Base-by-base conservation (phyloP, 2,888 invertebrate species). In the Cosmorhoe ocellata region DNA sequence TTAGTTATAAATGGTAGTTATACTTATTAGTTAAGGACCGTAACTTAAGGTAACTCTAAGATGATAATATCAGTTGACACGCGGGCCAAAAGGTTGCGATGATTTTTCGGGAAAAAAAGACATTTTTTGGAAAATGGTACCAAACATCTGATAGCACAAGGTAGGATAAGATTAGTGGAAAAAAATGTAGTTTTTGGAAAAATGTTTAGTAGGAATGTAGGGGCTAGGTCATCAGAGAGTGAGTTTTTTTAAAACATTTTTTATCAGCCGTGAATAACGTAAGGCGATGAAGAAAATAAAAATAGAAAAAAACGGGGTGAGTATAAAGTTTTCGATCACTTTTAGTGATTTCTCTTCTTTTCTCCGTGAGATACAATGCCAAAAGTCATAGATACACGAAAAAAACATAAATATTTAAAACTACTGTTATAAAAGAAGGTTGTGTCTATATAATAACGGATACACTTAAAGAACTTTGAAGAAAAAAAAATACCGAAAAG, bases 151-250 rank as follows among this genome's bases (percentile, higher is more conserved):
- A 66, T 64, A 76, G 84, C 84, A 86, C 82, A 84, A 81, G 81
- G 47, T 65, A 83, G 74, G 52, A 55, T 84, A 85, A 81, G 80
- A 69, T 81, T 82, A 79, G 75, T 76, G 79, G 66, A 79, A 78
- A 81, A 32, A 79, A 75, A 71, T 70, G 80, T 88, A 89, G 89
- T 83, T 90, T 89, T 90, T 90, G 85, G 89, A 89, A 76, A 85
- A 79, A 86, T 89, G 87, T 90, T 89, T 87, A 84, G 79, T 84
- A 86, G 82, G 74, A 73, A 72, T 50, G 70, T 79, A 79, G 74
- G 63, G 61, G 66, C 39, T 68, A 73, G 75, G 66, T 73, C 78
- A 81, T 77, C 79, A 60, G 61, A 63, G 81, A 82, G 85, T 81
- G 84, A 82, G 82, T 79, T 81, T 81, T 82, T 82, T 59, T 79